These are phyloP conservation scores for Eupeodes luniger DNA, from an alignment of 2,888 invertebrate genomes.

Conservation along the genomic window DNA sequence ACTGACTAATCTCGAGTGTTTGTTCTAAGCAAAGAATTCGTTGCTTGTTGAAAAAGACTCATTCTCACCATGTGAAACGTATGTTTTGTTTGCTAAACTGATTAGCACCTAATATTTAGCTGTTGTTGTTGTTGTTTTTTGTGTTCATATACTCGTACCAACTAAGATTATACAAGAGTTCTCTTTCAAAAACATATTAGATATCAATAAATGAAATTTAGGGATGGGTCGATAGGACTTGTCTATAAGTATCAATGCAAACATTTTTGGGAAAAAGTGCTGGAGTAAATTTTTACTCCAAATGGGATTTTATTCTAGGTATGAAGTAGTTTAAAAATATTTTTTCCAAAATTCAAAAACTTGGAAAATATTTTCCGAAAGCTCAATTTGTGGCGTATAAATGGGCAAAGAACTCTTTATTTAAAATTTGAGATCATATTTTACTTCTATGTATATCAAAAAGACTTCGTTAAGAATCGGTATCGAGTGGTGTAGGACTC, in stretches of 20 bases:
- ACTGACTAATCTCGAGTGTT: constrained; percentile 64
- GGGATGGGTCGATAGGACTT: background rate
- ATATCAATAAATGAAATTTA: background rate
- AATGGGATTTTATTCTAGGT: no score
- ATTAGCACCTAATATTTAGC: constrained; percentile 51
- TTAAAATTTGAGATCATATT: no score
- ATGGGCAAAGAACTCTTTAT: no score
- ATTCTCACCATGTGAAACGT: constrained; percentile 48
- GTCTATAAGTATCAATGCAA: background rate
- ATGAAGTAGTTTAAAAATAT: no score
- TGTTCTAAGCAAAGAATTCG: constrained; percentile 58
- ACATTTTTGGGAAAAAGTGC: no score
- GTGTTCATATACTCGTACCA: background rate
- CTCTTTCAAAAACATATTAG: background rate
- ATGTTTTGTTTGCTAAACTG: constrained; percentile 54
- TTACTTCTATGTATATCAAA: no score
- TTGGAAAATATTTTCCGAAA: no score
- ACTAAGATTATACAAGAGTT: constrained; percentile 11
- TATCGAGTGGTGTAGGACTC: no score
- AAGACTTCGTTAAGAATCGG: no score
- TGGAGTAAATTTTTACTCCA: no score
- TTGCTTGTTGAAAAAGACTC: constrained; percentile 1
- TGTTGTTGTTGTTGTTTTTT: background rate
- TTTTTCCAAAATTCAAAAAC: no score
- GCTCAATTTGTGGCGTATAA: no score